Conservation (phyloP, 2,888 invertebrate species). For the Epinotia brunnichana region DNA sequence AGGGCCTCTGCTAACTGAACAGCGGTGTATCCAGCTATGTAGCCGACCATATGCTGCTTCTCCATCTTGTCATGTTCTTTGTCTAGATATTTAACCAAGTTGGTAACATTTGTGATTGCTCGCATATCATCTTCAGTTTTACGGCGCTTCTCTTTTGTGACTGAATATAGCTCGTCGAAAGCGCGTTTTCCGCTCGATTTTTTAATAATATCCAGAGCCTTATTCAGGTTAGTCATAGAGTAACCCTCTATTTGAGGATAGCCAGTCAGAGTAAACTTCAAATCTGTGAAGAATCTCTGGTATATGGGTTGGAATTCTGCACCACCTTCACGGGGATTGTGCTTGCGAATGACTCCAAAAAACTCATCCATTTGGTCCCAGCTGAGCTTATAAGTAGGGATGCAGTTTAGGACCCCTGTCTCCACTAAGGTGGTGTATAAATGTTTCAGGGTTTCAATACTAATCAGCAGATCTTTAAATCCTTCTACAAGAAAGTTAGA, state of each 20-base stretch:
- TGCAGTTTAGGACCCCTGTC: not conserved
- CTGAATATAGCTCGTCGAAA: conserved; percentile 14
- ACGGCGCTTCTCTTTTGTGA: not conserved
- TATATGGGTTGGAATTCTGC: conserved; percentile 15
- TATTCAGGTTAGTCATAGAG: not conserved
- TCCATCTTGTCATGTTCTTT: conserved; percentile 17
- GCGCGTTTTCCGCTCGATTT: conserved; percentile 23
- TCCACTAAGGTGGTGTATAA: conserved; percentile 26
- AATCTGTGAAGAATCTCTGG: conserved; percentile 15
- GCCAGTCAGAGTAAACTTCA: conserved; percentile 18
- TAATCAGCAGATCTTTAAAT: conserved; percentile 21
- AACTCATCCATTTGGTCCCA: conserved; percentile 27
- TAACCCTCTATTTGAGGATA: conserved; percentile 9
- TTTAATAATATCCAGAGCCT: conserved; percentile 12
- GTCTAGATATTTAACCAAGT: conserved; percentile 11
- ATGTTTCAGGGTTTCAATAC: conserved; percentile 26
- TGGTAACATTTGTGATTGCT: conserved; percentile 14
- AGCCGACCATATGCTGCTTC: conserved; percentile 23
- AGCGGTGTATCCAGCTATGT: conserved; percentile 35
- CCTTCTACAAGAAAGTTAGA: conserved; percentile 2
- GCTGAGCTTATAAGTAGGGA: conserved; percentile 11
- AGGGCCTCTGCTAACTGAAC: conserved; percentile 21
- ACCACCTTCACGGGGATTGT: conserved; percentile 5
- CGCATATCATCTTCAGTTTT: conserved; percentile 14
- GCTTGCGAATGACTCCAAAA: conserved; percentile 16